These are phyloP conservation scores for Oithona nana DNA, from an alignment of 2,888 invertebrate genomes.

Conservation along the genomic window DNA sequence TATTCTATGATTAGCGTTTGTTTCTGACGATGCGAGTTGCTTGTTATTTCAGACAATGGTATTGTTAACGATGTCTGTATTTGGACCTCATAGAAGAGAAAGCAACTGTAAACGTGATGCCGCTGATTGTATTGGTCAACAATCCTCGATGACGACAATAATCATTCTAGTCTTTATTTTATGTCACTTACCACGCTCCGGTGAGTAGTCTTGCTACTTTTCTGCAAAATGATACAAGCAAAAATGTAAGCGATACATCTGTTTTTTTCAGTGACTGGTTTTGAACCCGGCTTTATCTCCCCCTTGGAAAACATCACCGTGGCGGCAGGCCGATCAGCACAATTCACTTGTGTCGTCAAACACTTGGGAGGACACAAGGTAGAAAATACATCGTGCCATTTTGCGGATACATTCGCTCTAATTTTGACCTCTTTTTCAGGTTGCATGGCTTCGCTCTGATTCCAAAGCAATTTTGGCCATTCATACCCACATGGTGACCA, in stretches of 20 bases:
- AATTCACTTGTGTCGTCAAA: slow-evolving; percentile 64
- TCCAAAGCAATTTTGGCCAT: slow-evolving; percentile 24
- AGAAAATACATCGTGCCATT: slow-evolving; percentile 25
- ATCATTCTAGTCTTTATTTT: not conserved
- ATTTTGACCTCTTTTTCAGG: slow-evolving; percentile 19
- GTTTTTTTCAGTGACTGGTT: not conserved
- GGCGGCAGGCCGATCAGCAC: slow-evolving; percentile 59
- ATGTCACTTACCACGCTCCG: not conserved
- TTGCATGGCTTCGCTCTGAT: slow-evolving; percentile 24
- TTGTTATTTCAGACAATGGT: too few species aligned
- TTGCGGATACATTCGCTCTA: too few species aligned
- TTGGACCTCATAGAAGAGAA: too few species aligned
- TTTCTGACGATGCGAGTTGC: too few species aligned
- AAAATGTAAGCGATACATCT: slow-evolving; percentile 22
- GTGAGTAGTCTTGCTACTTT: not conserved
- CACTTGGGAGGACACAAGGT: slow-evolving; percentile 71
- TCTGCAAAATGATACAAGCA: not conserved
- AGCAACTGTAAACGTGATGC: too few species aligned
- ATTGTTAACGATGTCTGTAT: too few species aligned
- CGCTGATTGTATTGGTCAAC: too few species aligned
- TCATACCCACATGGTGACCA: slow-evolving; percentile 23
- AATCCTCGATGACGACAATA: not conserved
- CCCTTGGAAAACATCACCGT: slow-evolving; percentile 65
- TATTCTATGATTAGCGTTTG: too few species aligned
- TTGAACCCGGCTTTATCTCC: slow-evolving; percentile 49